Conservation (phyloP, 2,888 invertebrate genomes). For the Hirtodrosophila alboralis region DNA sequence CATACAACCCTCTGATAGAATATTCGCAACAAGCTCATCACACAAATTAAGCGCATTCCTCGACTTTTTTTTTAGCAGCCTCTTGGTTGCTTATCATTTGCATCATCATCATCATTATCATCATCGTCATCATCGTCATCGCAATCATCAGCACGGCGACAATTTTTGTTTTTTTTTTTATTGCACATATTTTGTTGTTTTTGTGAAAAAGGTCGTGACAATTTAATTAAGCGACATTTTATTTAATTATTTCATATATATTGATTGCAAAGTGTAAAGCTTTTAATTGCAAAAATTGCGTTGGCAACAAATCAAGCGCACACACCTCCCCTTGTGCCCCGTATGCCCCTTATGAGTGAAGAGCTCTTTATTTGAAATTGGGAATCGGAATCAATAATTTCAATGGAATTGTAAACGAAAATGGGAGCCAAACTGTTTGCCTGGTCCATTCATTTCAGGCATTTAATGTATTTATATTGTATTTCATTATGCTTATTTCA, state of each 20-base stretch:
- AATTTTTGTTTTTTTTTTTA: constrained; percentile 9
- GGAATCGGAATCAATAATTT: constrained; percentile 43
- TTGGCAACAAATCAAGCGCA: constrained; percentile 7
- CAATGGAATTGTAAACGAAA: constrained; percentile 31
- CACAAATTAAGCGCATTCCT: constrained; percentile 72
- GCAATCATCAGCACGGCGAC: constrained; percentile 46
- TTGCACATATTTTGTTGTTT: constrained; percentile 20
- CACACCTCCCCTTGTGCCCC: background rate
- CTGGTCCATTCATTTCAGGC: constrained; percentile 23
- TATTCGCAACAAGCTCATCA: constrained; percentile 31
- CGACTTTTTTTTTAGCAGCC: constrained; percentile 23
- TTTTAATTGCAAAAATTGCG: constrained; percentile 66
- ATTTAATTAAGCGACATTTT: constrained; percentile 74
- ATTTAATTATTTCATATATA: constrained; percentile 69
- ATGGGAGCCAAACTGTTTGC: constrained; percentile 46
- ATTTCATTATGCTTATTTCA: constrained; percentile 72
- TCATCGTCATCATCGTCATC: constrained; percentile 39
- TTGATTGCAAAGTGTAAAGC: constrained; percentile 69
- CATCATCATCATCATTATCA: constrained; percentile 62
- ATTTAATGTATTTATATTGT: constrained; percentile 74
- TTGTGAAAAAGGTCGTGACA: constrained; percentile 66
- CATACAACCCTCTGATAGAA: background rate
- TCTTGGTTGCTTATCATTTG: constrained; percentile 37
- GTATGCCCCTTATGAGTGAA: background rate
- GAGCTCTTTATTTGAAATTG: constrained; percentile 15